A percentile compares a stretch with the other conserved stretches of the same genome.
These are phyloP conservation scores for Hesperia comma DNA, from an alignment of 2,888 invertebrate genomes.

Conservation along the genomic window DNA sequence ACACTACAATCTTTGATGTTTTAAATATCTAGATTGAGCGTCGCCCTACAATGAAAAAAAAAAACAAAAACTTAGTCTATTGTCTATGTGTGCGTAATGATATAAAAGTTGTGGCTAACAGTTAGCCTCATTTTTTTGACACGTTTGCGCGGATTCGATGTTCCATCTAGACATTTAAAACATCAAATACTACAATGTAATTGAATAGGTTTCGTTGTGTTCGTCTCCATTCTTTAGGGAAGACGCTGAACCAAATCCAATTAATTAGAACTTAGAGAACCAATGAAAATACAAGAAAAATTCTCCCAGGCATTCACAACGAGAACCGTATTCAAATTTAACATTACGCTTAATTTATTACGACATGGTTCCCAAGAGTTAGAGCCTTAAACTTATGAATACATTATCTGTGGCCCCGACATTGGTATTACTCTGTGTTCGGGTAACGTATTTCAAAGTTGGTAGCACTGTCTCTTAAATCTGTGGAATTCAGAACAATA, in stretches of 20 bases:
- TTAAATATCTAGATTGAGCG: no score
- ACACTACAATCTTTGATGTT: neutral
- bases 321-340: slow-evolving; percentile 22
- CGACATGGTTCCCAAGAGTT: slow-evolving; percentile 13
- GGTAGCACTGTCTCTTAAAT: neutral
- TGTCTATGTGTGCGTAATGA: no score
- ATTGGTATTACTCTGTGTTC: slow-evolving; percentile 9
- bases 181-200: neutral
- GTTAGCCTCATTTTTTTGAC: no score
- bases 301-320: slow-evolving; percentile 16
- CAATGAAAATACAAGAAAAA: slow-evolving; percentile 12
- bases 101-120: no score
- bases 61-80: no score
- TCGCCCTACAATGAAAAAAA: no score
- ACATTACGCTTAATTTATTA: slow-evolving; percentile 30
- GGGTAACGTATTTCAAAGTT: slow-evolving; percentile 7
- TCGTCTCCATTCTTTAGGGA: neutral
- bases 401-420: slow-evolving; percentile 27
- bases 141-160: no score
- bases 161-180: no score
- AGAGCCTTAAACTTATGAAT: slow-evolving; percentile 28
- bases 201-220: neutral
- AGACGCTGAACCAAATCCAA: neutral
- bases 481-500: no score
- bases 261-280: slow-evolving; percentile 6